phyloP scores from a whole-genome alignment of 2,113 vertebrate genomes.

The Aptenodytes forsteri region DNA sequence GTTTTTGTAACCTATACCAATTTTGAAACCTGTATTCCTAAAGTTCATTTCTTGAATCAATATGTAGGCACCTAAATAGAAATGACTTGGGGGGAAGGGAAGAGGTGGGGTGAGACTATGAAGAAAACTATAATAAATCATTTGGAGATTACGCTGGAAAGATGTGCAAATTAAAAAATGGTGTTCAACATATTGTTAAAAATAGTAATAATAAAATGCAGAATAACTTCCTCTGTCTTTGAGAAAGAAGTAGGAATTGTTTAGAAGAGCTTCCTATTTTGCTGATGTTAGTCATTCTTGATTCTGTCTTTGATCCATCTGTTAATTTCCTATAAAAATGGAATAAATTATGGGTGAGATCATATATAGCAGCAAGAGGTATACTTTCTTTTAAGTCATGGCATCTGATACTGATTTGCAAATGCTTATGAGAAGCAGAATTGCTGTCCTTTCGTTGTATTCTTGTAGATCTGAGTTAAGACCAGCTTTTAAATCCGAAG shows the following conservation, averaged over 20 bases:
- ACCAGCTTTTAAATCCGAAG: not conserved
- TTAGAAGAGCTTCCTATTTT: not conserved
- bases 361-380: not conserved
- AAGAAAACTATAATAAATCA: not conserved
- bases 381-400: not conserved
- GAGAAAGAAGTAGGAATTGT: not conserved
- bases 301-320: not conserved
- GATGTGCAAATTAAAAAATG: not conserved
- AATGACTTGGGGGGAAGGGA: not conserved
- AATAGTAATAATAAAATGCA: not conserved
- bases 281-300: not conserved
- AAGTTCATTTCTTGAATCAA: not conserved
- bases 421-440: not conserved
- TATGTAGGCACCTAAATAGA: not conserved
- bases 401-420: not conserved
- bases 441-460: not conserved
- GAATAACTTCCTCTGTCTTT: not conserved
- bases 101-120: not conserved
- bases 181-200: not conserved
- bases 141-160: not conserved
- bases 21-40: not conserved
- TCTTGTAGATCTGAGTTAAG: not conserved
- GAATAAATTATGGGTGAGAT: not conserved
- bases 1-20: not conserved
- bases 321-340: not conserved